Base-by-base conservation (phyloP, 2,888 invertebrate species). In the Heteromurus nitidus region DNA sequence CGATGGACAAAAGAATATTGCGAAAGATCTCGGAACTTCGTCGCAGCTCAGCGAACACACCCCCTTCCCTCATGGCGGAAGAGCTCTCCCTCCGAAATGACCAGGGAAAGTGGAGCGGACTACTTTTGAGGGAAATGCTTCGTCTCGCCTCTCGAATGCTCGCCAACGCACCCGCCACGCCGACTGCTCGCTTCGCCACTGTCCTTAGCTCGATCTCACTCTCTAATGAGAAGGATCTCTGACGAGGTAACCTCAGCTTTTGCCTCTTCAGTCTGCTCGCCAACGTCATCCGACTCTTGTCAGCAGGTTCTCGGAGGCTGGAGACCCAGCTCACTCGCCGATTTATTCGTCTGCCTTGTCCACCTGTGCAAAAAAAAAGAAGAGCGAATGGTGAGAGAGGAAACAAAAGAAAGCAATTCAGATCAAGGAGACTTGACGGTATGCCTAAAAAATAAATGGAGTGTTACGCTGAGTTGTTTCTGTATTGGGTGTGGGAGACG, bases 21-120 rank as follows among this genome's bases (percentile, higher is more conserved):
- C 89, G 88, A 84, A 89, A 89, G 58, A 89, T 89, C 84, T 90
- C 90, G 65, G 89, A 89, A 68, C 89, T 89, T 50, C 90, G 85
- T 31, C 89, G 84, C 31, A 90, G 86, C 82, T 89, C 89, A 20
- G 89, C 88, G 85, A 89, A 89, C 26, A 89, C 89, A 75, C 89
- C 88, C 47, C 89, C 86, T 80, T 87, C 87, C 58, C 87, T 82
- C 87, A 85, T 89, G 86, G 77, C 88, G 83, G 81, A 85, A 36
- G 83, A 85, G 76, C 85, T 85, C 65, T 87, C 87, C 24, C 87
- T 73, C 47, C 87, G 85, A 76, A 86, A 86, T 68, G 86, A 85
- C 87, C 87, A 87, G 7, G 87, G 86, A 70, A 88, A 85, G 67
- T 88, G 88, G 64, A 88, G 87, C 5, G 89, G 89, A 80, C 88